Conservation (phyloP, 2,888 invertebrate genomes). For the Athalia cordata region DNA sequence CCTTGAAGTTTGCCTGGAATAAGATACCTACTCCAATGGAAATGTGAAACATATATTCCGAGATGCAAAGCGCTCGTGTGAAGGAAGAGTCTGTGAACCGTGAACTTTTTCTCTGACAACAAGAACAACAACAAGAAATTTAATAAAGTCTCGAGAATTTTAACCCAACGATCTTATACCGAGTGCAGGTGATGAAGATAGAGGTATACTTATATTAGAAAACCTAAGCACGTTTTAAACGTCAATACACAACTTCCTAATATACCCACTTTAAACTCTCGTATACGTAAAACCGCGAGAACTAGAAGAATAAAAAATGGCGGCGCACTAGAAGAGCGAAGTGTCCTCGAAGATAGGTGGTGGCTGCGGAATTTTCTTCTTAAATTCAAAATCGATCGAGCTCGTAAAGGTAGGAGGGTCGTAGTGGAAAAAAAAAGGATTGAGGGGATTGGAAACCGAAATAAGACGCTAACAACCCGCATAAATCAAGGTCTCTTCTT, state of each 20-base stretch:
- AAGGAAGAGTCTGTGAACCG: neutral
- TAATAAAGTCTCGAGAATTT: neutral
- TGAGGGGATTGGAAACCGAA: conserved; percentile 14
- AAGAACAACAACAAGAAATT: neutral
- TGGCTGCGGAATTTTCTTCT: conserved; percentile 5
- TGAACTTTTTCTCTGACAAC: neutral
- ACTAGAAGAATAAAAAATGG: neutral
- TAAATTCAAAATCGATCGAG: conserved; percentile 37
- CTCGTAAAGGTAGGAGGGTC: neutral
- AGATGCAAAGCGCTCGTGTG: conserved; percentile 4
- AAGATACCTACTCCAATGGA: neutral
- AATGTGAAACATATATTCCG: neutral
- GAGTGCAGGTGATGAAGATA: neutral
- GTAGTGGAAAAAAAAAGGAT: neutral
- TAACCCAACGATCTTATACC: too few species aligned
- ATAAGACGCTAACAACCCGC: conserved; percentile 41
- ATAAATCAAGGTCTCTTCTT: conserved; percentile 13
- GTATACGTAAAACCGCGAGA: neutral
- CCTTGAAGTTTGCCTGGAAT: too few species aligned
- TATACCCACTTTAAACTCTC: too few species aligned
- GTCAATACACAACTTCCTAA: too few species aligned
- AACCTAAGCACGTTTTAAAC: neutral
- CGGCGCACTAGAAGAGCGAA: neutral
- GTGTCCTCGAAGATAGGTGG: conserved; percentile 10
- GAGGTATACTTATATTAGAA: neutral